Percentiles rank a stretch among this genome's conserved stretches.
phyloP scores from a whole-genome alignment of 2,113 vertebrate species.

The Microcebus ravelobensis region DNA sequence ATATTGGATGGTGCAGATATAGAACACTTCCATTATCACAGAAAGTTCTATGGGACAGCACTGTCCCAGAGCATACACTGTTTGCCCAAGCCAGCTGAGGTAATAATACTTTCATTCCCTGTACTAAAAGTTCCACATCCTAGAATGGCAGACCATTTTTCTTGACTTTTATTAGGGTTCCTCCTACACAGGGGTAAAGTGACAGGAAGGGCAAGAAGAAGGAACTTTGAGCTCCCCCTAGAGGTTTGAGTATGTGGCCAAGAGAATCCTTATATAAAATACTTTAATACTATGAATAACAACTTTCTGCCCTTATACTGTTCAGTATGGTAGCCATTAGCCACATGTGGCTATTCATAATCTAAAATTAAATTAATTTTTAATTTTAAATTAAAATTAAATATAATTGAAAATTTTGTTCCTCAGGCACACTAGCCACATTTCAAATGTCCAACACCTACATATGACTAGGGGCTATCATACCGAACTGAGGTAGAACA shows the following conservation, averaged over 20 bases:
- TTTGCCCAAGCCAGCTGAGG: background rate
- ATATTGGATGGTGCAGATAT: no score
- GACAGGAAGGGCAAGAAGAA: background rate
- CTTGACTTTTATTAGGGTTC: conserved; percentile 6
- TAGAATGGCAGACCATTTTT: background rate
- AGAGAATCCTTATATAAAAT: conserved; percentile 25
- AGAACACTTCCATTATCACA: background rate
- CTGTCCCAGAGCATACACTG: background rate
- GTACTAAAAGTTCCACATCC: background rate
- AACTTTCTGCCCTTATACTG: background rate
- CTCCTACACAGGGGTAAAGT: background rate
- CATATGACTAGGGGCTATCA: background rate
- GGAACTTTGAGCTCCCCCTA: background rate
- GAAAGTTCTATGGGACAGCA: background rate
- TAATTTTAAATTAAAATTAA: no score
- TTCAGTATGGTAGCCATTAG: conserved; percentile 6
- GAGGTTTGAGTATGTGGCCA: background rate
- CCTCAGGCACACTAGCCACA: background rate
- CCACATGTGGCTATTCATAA: background rate
- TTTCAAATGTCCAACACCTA: background rate
- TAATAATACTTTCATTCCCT: background rate
- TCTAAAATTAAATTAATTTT: conserved; percentile 15
- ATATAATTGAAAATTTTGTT: background rate
- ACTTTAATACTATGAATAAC: background rate
- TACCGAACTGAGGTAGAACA: background rate